Evolutionary conservation across 1,140 invertebrate species (phyloP).

Genomic region (Bombus affinis): DNA sequence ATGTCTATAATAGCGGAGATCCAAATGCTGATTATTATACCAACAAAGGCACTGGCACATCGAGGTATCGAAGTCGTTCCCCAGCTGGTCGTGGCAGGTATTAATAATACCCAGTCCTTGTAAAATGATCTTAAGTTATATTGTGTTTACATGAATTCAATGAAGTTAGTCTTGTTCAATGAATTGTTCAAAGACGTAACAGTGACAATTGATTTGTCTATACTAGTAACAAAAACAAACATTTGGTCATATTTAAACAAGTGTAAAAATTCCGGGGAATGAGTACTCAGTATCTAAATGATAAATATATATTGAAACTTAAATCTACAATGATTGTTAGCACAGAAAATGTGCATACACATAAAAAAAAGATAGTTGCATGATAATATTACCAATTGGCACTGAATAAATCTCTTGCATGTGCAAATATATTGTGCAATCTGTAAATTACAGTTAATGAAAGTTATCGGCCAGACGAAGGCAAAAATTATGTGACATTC

Average conservation of each 20-base stretch:
- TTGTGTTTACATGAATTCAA: constrained; percentile 13
- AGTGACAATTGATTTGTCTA: not conserved
- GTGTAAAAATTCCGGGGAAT: not conserved
- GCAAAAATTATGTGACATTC: constrained; percentile 75
- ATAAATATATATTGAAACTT: not conserved
- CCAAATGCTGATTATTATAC: constrained; percentile 78
- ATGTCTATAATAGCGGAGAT: constrained; percentile 76
- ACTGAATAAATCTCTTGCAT: constrained; percentile 66
- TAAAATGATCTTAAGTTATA: constrained; percentile 62
- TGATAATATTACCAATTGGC: constrained; percentile 37
- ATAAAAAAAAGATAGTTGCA: constrained; percentile 43
- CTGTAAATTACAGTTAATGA: constrained; percentile 60
- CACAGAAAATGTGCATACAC: constrained; percentile 15
- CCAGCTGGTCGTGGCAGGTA: constrained; percentile 84
- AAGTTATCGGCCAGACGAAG: constrained; percentile 47
- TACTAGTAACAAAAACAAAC: not conserved
- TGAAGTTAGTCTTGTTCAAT: not conserved
- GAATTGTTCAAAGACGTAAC: not conserved
- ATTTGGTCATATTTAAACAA: not conserved
- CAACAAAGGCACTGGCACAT: constrained; percentile 79
- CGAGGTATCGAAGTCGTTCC: constrained; percentile 83
- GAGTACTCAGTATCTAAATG: not conserved
- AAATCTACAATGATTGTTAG: constrained; percentile 3
- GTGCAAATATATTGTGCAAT: constrained; percentile 63
- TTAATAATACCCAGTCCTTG: constrained; percentile 72